Evolutionary conservation across 2,888 invertebrate genomes (phyloP).

Genomic region (Nomada goodeniana): DNA sequence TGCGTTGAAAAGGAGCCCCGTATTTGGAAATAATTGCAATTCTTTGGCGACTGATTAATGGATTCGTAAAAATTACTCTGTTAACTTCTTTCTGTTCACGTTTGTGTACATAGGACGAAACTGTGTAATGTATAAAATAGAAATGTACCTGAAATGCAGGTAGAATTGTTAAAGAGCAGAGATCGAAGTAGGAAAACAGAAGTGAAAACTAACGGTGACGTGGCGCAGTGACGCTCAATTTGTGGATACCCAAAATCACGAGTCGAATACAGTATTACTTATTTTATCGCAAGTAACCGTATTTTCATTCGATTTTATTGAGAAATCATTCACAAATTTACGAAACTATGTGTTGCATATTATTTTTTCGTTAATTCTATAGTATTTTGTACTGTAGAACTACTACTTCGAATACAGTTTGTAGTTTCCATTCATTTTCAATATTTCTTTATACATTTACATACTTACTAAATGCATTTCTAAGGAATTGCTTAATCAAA

Average conservation of each 20-base stretch:
- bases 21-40: neutral
- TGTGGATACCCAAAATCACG: conserved; percentile 52
- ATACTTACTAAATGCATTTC: neutral
- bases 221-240: conserved; percentile 77
- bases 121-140: conserved; percentile 11
- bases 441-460: neutral
- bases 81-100: neutral
- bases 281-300: neutral
- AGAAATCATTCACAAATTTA: neutral
- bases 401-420: neutral
- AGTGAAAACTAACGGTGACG: conserved; percentile 80
- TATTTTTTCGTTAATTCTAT: neutral
- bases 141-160: conserved; percentile 32
- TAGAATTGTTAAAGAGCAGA: conserved; percentile 53
- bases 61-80: neutral
- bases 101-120: neutral
- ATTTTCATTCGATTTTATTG: neutral
- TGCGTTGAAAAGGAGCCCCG: no score
- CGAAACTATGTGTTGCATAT: neutral
- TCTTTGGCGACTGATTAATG: neutral
- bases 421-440: neutral
- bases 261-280: neutral
- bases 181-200: conserved; percentile 62
- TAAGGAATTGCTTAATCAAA: neutral
- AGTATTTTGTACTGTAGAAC: no score